A percentile compares a stretch with the other conserved stretches of the same genome.
phyloP scores from a whole-genome alignment of 1,140 invertebrate genomes.

The Pseudoatta argentina region DNA sequence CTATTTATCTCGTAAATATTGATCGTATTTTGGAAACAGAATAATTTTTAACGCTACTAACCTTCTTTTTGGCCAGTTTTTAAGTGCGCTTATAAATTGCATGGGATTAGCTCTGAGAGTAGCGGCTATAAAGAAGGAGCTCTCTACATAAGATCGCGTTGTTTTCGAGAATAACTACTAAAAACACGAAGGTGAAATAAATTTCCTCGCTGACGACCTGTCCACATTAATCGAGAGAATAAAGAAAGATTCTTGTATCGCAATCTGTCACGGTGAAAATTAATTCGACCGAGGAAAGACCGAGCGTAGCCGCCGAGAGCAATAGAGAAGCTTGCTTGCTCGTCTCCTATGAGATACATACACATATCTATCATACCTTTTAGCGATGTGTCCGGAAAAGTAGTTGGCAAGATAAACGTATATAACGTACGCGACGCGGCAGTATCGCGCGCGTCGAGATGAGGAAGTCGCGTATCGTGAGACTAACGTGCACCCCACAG shows the following conservation, averaged over 20 bases:
- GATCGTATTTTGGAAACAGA: neutral
- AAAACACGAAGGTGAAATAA: neutral
- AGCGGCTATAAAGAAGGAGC: constrained; percentile 55
- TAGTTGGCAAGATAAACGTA: neutral
- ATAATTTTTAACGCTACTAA: neutral
- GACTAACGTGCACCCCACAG: constrained; percentile 54
- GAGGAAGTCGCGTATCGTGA: constrained; percentile 42
- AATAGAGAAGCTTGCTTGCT: constrained; percentile 59
- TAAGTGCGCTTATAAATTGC: constrained; percentile 44
- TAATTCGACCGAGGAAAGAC: constrained; percentile 17
- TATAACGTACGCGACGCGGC: neutral
- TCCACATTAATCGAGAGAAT: neutral
- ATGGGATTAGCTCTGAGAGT: constrained; percentile 53
- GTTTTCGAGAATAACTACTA: neutral
- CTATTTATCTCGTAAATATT: neutral
- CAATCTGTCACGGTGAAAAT: neutral
- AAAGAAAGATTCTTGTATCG: neutral
- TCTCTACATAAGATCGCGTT: neutral
- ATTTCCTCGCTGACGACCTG: neutral
- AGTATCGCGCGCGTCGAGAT: neutral
- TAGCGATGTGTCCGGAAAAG: constrained; percentile 1
- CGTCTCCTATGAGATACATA: constrained; percentile 30
- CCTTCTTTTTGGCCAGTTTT: constrained; percentile 59
- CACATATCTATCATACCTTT: neutral
- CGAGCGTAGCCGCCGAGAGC: neutral